Base-by-base conservation (phyloP, 2,888 invertebrate species). In the Galerucella pusilla region DNA sequence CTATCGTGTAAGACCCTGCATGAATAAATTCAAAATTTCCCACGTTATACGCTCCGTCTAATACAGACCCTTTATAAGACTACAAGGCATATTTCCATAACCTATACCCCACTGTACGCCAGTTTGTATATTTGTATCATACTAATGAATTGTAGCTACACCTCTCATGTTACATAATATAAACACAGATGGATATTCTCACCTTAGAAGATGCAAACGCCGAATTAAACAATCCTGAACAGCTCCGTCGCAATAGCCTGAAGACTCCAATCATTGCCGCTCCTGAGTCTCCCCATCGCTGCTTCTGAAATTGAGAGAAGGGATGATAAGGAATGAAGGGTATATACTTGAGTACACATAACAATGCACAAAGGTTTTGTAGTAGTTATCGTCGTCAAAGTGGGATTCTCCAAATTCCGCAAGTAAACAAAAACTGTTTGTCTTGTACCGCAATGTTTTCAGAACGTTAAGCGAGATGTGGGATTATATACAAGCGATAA, bases 201-300 rank as follows among this genome's bases (percentile, higher is more conserved):
- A 81, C 81, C 80, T 81, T 78, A 78, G 78, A 78, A 70, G 79
- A 65, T 75, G 67, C 69, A 72, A 77, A 78, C 78, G 80, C 71
- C 75, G 75, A 78, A 76, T 78, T 80, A 76, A 73, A 78, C 69
- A 78, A 78, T 74, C 76, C 74, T 72, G 77, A 80, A 77, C 79
- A 78, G 75, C 75, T 78, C 76, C 67, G 65, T 71, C 72, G 64
- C 64, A 65, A 66, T 67, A 49, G 75, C 77, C 74, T 60, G 71
- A 77, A 78, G 79, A 77, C 77, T 78, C 77, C 75, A 77, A 76
- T 77, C 80, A 81, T 81, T 78, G 79, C 80, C 77, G 75, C 71
- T 77, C 68, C 76, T 72, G 60, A 63, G 70, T 73, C 74, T 77
- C 74, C 68, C 74, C 74, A 73, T 66, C 60, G 49, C 72, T 73